Base-by-base conservation (phyloP, 1,140 invertebrate genomes). In the Rhyzopertha dominica region DNA sequence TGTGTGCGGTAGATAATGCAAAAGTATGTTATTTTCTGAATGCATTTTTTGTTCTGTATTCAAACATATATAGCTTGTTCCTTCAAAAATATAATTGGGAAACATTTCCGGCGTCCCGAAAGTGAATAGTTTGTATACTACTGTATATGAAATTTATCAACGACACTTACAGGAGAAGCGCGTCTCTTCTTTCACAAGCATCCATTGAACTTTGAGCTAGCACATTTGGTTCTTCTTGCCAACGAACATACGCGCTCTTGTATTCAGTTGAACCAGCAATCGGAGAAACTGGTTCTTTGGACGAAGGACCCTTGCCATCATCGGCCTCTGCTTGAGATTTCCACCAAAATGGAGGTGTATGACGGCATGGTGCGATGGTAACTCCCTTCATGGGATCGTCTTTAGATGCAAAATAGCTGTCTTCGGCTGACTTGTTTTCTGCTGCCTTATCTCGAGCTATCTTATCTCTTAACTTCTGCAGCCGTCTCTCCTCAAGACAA, bases 401-500 rank as follows among this genome's bases (percentile, higher is more conserved):
- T 26, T 8, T 8, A n/a, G 8, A 26, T 8, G 8, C n/a, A 26
- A n/a, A n/a, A 26, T 32, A 8, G 30, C 30, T 13, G 10, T 32
- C 16, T 7, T 14, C 5, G 5, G 10, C 5, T 13, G 62, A 47
- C 23, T 35, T 26, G 2, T 12, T 19, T 36, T 5, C 18, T 17
- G 5, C 18, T 36, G 17, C 14, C 30, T 53, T 47, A 4, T 44
- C 44, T 10, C 19, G 25, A 14, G 47, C 19, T 28, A 57, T 22
- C 40, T 67, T 65, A 14, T 51, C 50, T 20, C 65, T 59, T 20
- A 68, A 65, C 12, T 59, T 64, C 34, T 63, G 61, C 1, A 35
- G 40, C 5, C 66, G 59, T 12, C 62, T 53, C 10, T 61, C 61
- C 20, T 57, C 60, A 10, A 69, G 60, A 42, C 68, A 72, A 45